phyloP scores from a whole-genome alignment of 30 jellyfish, hydroid and myxozoan genomes.

The Aurelia sp. region DNA sequence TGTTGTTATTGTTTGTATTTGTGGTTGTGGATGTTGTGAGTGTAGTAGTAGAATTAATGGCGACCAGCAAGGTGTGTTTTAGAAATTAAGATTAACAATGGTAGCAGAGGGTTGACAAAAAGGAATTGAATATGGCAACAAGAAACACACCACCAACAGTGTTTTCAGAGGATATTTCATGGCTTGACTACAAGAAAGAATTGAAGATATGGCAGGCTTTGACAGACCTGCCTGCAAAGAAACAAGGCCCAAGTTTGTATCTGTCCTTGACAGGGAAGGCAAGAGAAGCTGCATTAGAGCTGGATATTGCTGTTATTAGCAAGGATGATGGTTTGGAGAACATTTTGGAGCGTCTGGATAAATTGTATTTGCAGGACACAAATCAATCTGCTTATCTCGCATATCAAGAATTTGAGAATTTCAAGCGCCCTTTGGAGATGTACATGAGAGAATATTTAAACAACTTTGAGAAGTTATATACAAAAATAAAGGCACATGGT shows the following conservation, averaged over 20 bases:
- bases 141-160: background rate
- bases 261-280: too few species aligned
- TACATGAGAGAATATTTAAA: constrained; percentile 36
- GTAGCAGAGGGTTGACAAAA: background rate
- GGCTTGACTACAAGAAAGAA: constrained; percentile 23
- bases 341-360: too few species aligned
- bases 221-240: constrained; percentile 50
- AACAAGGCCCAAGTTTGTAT: background rate
- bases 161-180: background rate
- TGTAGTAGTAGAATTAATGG: constrained; percentile 37
- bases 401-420: too few species aligned
- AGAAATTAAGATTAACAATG: background rate
- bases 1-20: too few species aligned
- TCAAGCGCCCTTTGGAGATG: background rate
- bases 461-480: constrained; percentile 25
- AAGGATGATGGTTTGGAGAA: too few species aligned
- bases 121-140: constrained; percentile 2
- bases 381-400: too few species aligned
- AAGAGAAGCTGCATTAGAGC: too few species aligned
- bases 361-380: too few species aligned
- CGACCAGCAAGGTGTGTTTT: constrained; percentile 18
- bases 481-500: constrained; percentile 45
- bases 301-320: too few species aligned
- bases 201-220: constrained; percentile 58
- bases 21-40: constrained; percentile 7